These are phyloP conservation scores for Hycleus phaleratus DNA, from an alignment of 1,140 invertebrate genomes.

Conservation along the genomic window DNA sequence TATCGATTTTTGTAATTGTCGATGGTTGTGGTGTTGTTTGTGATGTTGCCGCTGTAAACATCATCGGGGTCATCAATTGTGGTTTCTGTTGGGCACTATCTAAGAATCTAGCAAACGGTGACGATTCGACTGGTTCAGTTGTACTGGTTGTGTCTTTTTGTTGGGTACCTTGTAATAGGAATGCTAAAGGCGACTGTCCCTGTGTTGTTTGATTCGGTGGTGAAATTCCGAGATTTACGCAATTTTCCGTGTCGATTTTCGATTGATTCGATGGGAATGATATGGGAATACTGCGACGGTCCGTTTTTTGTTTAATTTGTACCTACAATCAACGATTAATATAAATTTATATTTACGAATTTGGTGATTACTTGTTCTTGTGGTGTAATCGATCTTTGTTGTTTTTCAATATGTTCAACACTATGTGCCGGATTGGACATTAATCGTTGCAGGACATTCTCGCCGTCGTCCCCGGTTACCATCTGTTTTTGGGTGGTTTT, in stretches of 20 bases:
- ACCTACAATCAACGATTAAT: background rate
- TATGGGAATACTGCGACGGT: slow-evolving; percentile 8
- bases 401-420: slow-evolving; percentile 82
- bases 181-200: slow-evolving; percentile 42
- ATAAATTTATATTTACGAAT: background rate
- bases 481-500: slow-evolving; percentile 47
- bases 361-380: slow-evolving; percentile 41
- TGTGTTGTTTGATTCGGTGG: slow-evolving; percentile 6
- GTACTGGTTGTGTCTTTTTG: slow-evolving; percentile 30
- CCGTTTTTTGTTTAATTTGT: slow-evolving; percentile 1
- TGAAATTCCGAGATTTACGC: background rate
- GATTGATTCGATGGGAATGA: slow-evolving; percentile 1
- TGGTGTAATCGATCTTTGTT: slow-evolving; percentile 66
- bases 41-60: slow-evolving; percentile 54
- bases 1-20: slow-evolving; percentile 14
- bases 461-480: slow-evolving; percentile 39
- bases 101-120: slow-evolving; percentile 43
- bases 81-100: slow-evolving; percentile 52
- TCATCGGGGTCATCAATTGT: slow-evolving; percentile 72
- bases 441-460: slow-evolving; percentile 54
- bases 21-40: slow-evolving; percentile 21
- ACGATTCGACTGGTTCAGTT: slow-evolving; percentile 30
- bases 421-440: slow-evolving; percentile 75
- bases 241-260: background rate
- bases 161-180: slow-evolving; percentile 36